phyloP scores from a whole-genome alignment of 2,113 vertebrate species.

The Osmerus eperlanus region DNA sequence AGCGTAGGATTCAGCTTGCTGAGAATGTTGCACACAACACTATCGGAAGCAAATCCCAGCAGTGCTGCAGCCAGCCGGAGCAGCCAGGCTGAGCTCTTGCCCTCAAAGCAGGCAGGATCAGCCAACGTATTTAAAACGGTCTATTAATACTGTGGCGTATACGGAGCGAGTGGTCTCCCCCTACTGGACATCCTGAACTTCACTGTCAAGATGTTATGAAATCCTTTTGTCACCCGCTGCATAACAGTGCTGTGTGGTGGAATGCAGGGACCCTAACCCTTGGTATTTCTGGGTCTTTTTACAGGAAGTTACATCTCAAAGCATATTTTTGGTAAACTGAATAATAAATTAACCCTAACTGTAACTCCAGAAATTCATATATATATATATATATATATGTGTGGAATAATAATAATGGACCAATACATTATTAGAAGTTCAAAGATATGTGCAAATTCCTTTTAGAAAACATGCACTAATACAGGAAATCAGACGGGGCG shows the following conservation, averaged over 20 bases:
- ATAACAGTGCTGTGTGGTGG: too few species aligned
- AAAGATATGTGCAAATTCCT: not conserved
- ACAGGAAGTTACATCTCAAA: too few species aligned
- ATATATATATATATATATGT: too few species aligned
- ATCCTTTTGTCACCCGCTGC: too few species aligned
- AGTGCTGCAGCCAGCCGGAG: not conserved
- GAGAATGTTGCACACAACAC: not conserved
- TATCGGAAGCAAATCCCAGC: not conserved
- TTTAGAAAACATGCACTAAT: not conserved
- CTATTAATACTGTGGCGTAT: constrained; percentile 37
- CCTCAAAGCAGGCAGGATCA: constrained; percentile 13
- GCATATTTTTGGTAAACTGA: too few species aligned
- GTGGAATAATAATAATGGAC: not conserved
- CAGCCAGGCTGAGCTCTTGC: not conserved
- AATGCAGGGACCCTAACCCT: too few species aligned
- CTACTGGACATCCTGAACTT: constrained; percentile 36
- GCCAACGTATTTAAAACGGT: constrained; percentile 34
- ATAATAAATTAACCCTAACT: too few species aligned
- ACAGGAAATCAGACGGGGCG: too few species aligned
- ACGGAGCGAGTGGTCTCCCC: constrained; percentile 30
- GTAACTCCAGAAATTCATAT: not conserved
- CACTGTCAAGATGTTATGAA: not conserved
- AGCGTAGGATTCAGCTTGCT: too few species aligned
- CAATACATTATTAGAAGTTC: not conserved
- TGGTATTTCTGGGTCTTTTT: too few species aligned